A percentile compares a stretch with the other conserved stretches of the same genome.
Conservation (phyloP, 2,113 vertebrate species). For the Apteryx owenii region DNA sequence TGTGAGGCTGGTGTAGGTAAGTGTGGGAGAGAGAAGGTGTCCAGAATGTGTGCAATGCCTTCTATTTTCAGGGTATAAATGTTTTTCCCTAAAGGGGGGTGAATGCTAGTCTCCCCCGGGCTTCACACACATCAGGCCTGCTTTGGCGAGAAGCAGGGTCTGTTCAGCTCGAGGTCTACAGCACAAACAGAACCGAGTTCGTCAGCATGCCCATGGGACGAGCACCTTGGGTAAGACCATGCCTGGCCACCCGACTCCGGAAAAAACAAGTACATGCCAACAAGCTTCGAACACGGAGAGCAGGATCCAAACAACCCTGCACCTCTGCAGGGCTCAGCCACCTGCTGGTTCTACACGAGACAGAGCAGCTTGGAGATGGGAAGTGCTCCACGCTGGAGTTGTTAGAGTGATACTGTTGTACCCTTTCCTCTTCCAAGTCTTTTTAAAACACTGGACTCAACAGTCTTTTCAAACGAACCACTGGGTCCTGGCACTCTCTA, state of each 20-base stretch:
- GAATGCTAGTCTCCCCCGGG: rapidly evolving
- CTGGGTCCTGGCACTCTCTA: background rate
- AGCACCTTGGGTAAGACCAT: background rate
- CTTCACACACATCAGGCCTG: background rate
- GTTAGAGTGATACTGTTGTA: background rate
- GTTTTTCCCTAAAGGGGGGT: background rate
- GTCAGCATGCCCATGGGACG: background rate
- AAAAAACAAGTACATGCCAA: background rate
- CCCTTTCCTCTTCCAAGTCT: slow-evolving; percentile 42
- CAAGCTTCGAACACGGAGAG: background rate
- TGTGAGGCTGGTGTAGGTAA: background rate
- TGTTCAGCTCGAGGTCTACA: background rate
- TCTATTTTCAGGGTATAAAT: rapidly evolving
- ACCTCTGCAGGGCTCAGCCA: slow-evolving; percentile 1
- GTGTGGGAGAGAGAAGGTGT: background rate
- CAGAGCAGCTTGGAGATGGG: background rate
- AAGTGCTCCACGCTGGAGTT: slow-evolving; percentile 32
- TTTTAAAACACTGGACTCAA: slow-evolving; percentile 35
- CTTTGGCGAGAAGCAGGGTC: background rate
- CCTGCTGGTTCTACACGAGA: slow-evolving; percentile 26
- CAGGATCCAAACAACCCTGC: background rate
- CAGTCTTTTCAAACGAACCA: background rate
- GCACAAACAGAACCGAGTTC: background rate
- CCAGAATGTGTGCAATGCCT: background rate
- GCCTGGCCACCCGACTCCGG: background rate